phyloP scores from a whole-genome alignment of 2,888 invertebrate species.

The Xiphydria camelus region DNA sequence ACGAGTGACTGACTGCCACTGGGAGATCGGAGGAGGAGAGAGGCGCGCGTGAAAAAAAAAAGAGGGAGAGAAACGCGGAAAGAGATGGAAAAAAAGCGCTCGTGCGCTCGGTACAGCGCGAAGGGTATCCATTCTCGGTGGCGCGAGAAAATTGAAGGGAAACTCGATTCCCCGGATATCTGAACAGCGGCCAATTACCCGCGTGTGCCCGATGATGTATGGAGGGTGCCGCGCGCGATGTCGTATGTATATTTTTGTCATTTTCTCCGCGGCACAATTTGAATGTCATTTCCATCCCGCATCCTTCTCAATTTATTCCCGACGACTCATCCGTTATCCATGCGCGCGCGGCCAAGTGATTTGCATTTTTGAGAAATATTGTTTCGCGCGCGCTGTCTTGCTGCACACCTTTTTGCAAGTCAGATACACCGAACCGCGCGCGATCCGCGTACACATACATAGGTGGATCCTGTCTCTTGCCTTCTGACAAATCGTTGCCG shows the following conservation, averaged over 20 bases:
- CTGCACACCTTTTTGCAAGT: constrained; percentile 33
- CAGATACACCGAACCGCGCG: constrained; percentile 23
- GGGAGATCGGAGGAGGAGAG: too few species aligned
- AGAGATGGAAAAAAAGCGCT: too few species aligned
- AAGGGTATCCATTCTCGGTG: too few species aligned
- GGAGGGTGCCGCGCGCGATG: constrained; percentile 29
- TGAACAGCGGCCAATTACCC: constrained; percentile 53
- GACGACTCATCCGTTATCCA: constrained; percentile 19
- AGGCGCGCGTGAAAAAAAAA: too few species aligned
- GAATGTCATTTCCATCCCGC: constrained; percentile 50
- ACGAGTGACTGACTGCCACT: too few species aligned
- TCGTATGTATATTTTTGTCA: constrained; percentile 50
- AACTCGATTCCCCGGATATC: constrained; percentile 50
- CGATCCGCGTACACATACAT: constrained; percentile 5
- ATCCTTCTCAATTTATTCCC: constrained; percentile 50
- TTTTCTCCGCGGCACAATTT: constrained; percentile 47
- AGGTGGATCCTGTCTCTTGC: background rate
- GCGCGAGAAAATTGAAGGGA: constrained; percentile 28
- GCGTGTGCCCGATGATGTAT: too few species aligned
- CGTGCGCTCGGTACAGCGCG: too few species aligned
- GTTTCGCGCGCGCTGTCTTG: constrained; percentile 10
- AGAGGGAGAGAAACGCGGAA: too few species aligned
- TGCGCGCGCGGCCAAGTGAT: constrained; percentile 35
- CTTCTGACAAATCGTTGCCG: constrained; percentile 27
- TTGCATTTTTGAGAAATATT: constrained; percentile 43